phyloP scores from a whole-genome alignment of 92 coral and sea anemone genomes.

The Zoanthus gigantus region DNA sequence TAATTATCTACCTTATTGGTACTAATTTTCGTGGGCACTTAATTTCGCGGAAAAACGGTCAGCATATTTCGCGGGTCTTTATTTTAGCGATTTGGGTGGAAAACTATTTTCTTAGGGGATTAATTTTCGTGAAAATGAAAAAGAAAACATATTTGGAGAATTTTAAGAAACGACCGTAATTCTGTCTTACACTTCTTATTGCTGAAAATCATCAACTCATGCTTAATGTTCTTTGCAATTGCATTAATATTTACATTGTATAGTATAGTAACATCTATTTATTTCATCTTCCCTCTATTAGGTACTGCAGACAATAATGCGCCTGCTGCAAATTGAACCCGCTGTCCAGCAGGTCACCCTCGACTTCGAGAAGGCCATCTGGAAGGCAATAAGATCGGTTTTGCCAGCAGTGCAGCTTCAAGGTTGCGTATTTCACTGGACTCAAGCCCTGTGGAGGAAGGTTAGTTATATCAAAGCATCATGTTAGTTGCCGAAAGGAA shows the following conservation, averaged over 20 bases:
- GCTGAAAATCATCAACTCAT: too few relatives aligned
- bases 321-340: not conserved
- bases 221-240: too few relatives aligned
- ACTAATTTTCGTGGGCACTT: too few relatives aligned
- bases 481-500: conserved; percentile 1
- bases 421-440: conserved; percentile 2
- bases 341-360: not conserved
- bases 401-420: conserved; percentile 9
- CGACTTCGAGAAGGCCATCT: not conserved
- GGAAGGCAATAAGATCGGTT: conserved; percentile 2
- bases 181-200: too few relatives aligned
- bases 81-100: too few relatives aligned
- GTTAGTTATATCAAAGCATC: conserved; percentile 5
- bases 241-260: not conserved
- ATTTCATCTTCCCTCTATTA: not conserved
- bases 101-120: too few relatives aligned
- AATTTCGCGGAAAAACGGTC: too few relatives aligned
- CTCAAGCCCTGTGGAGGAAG: not conserved
- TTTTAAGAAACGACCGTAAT: too few relatives aligned
- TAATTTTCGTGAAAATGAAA: too few relatives aligned
- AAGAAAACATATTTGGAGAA: too few relatives aligned
- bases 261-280: conserved; percentile 1
- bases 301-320: not conserved
- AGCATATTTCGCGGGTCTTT: too few relatives aligned
- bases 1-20: not conserved